Evolutionary conservation across 2,888 invertebrate species (phyloP), one percentile per base, ranked within the genome.

Genomic region (Rhamphomyia laevipes): DNA sequence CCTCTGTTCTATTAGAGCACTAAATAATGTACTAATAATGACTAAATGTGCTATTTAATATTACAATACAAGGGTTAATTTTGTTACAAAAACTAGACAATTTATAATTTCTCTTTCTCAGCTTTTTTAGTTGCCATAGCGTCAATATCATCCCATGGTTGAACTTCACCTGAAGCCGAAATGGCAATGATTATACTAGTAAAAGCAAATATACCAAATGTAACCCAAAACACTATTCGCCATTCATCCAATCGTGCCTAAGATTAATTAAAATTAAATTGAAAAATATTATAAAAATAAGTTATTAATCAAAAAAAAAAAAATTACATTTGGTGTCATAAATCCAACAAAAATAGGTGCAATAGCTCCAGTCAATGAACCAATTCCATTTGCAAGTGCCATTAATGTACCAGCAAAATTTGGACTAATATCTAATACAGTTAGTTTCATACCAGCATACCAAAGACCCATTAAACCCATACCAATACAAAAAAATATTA

Each of bases 151-250:
- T 89, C 86, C 86, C 87, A 90, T 61, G 78, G 77, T 53, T 84
- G 80, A 31, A 83, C 77, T 40, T 88, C 82, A 1, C 84, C 88
- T 53, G 82, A 80, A 0, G 84, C 86, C 63, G 78, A 84, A 5
- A 84, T 46, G 3, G 82, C 58, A 65, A 83, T 90, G 9, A 86
- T 61, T 0, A 82, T 35, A 60, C 85, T 85, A 2, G 86, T 83
- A 1, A 77, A 51, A 1, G 78, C 66, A 52, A 88, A 76, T 3
- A 88, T 77, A 0, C 62, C 80, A 9, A 86, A 74, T 38, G 86
- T 80, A 35, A 89, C 81, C 84, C 88, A 87, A 65, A 89, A 89
- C 0, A 89, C 87, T 0, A 76, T 60, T 18, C 82, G 74, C 90
- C 90, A 90, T 71, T 87, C 78, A 17, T 67, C 64, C 9, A 83